Base-by-base conservation (phyloP, 2,888 invertebrate genomes). In the Ennomos erosarius region DNA sequence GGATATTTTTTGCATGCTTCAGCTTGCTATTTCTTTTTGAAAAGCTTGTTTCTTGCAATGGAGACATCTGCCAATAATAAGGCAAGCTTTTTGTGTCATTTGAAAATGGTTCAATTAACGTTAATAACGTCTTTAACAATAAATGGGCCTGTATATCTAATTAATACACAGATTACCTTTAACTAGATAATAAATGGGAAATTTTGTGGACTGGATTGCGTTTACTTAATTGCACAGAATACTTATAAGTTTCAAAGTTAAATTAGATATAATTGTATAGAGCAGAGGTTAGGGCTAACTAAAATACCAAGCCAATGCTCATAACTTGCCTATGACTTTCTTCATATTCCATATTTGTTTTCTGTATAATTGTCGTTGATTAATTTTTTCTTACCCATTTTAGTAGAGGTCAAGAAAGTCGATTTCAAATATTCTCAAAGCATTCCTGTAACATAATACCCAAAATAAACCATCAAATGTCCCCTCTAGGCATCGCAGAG, bases 1-100 rank as follows among this genome's bases (percentile, higher is more conserved):
- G 87, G 83, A 81, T 78, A 77, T 84, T 88, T 89, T 88, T 87
- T 86, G 81, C 84, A 85, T 79, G 76, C 73, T 73, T 68, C 75
- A 69, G 71, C 75, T 71, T 69, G 71, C 65, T 76, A 78, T 77
- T 81, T 78, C 75, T 80, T 81, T 78, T 82, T 78, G 70, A 70
- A 74, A 67, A 68, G 69, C 64, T 65, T 68, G 64, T 66, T 61
- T 62, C 66, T 55, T 61, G 79, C 76, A 80, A 85, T 82, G 73
- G 80, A 84, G 79, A 83, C 78, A 83, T 85, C 83, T 84, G 81
- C 76, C 73, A 75, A 71, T 69, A 75, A 69, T 65, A 69, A 61
- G 69, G 59, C 56, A 43, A 52, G 33, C 53, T 59, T 52, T 55
- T 60, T 63, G 36, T 64, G 33, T 47, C 46, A 54, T 38, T 54